phyloP scores from a whole-genome alignment of 2,113 vertebrate species.

The Kobus ellipsiprymnus region DNA sequence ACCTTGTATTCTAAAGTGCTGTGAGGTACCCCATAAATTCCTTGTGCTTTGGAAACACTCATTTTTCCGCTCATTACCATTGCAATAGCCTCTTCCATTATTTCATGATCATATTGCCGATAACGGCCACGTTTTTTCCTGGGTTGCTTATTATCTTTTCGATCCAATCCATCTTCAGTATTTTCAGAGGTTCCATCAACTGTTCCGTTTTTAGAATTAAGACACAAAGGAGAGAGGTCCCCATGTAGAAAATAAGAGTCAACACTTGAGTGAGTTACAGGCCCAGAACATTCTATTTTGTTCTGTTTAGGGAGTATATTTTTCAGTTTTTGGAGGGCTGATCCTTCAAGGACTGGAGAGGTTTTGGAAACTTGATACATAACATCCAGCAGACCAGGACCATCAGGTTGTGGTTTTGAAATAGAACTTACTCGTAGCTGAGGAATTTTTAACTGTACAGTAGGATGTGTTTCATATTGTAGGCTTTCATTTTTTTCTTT shows the following conservation, averaged over 20 bases:
- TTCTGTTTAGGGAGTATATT: slow-evolving; percentile 92
- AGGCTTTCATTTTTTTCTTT: slow-evolving; percentile 88
- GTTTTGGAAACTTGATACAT: slow-evolving; percentile 92
- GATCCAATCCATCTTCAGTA: slow-evolving; percentile 87
- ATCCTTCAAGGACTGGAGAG: slow-evolving; percentile 86
- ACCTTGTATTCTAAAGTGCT: slow-evolving; percentile 99
- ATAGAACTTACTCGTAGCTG: slow-evolving; percentile 89
- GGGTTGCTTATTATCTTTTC: slow-evolving; percentile 94
- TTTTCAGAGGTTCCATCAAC: slow-evolving; percentile 90
- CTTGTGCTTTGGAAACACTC: slow-evolving; percentile 99
- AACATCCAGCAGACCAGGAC: slow-evolving; percentile 89
- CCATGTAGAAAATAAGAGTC: slow-evolving; percentile 90
- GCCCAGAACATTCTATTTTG: slow-evolving; percentile 89
- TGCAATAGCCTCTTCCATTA: slow-evolving; percentile 97
- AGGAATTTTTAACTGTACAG: slow-evolving; percentile 93
- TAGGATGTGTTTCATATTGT: slow-evolving; percentile 83
- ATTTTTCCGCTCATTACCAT: slow-evolving; percentile 99
- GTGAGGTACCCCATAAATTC: slow-evolving; percentile 98
- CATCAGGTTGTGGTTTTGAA: slow-evolving; percentile 88
- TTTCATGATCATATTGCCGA: slow-evolving; percentile 97
- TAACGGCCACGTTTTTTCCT: slow-evolving; percentile 98
- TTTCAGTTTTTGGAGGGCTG: slow-evolving; percentile 92
- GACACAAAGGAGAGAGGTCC: slow-evolving; percentile 93
- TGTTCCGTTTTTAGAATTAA: slow-evolving; percentile 90
- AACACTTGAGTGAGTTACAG: slow-evolving; percentile 86